Conservation (phyloP, 2,888 invertebrate species). For the Machimus rusticus region DNA sequence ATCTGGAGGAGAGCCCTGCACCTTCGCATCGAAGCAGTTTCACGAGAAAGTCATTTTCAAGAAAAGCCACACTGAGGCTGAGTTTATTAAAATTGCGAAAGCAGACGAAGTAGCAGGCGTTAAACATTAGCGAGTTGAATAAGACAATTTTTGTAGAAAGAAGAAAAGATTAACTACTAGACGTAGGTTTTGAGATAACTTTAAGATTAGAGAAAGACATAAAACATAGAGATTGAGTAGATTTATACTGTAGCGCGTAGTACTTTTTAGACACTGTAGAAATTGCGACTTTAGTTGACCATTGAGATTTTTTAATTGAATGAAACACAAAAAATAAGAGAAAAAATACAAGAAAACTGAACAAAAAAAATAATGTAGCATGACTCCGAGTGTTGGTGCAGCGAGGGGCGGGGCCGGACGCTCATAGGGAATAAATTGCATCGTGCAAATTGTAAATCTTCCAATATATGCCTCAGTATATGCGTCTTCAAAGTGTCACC, state of each 20-base stretch:
- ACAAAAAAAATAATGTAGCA: constrained; percentile 26
- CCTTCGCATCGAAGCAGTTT: not conserved
- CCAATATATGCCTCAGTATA: constrained; percentile 33
- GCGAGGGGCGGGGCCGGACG: not conserved
- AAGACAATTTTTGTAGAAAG: constrained; percentile 29
- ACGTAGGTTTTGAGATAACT: constrained; percentile 24
- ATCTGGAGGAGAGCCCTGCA: not conserved
- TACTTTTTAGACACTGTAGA: constrained; percentile 39
- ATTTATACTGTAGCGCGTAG: constrained; percentile 46
- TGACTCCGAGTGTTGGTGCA: not conserved
- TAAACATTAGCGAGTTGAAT: constrained; percentile 24
- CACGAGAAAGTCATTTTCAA: not conserved
- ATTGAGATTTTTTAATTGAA: constrained; percentile 13
- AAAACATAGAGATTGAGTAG: constrained; percentile 45
- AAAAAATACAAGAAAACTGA: not conserved
- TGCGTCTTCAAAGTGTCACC: constrained; percentile 27
- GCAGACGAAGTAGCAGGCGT: not conserved
- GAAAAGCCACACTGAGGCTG: not conserved
- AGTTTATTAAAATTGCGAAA: not conserved
- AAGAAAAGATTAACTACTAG: constrained; percentile 25
- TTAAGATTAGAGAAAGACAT: constrained; percentile 37
- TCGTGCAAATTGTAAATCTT: constrained; percentile 33
- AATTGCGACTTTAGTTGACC: constrained; percentile 23
- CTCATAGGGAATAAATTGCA: constrained; percentile 24
- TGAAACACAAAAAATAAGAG: not conserved